phyloP scores from a whole-genome alignment of 2,113 vertebrate genomes.

The Butastur rufipennis region DNA sequence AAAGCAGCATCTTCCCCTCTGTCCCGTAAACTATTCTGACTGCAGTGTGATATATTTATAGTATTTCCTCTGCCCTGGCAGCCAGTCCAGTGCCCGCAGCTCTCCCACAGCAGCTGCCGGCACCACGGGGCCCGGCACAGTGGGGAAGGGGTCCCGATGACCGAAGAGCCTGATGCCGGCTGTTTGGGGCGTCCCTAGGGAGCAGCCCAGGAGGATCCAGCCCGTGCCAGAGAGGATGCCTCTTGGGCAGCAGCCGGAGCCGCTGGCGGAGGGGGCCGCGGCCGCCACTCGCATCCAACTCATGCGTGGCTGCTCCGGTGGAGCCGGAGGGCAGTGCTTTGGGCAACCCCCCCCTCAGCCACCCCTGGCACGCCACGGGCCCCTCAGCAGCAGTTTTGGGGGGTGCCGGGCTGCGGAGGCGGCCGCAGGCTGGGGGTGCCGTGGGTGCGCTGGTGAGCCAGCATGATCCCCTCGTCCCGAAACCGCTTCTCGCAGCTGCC shows the following conservation, averaged over 20 bases:
- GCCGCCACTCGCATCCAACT: neutral
- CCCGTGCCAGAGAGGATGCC: neutral
- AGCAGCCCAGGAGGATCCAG: neutral
- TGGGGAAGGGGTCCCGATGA: neutral
- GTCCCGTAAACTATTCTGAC: neutral
- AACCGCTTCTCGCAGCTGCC: constrained; percentile 46
- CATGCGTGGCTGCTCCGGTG: neutral
- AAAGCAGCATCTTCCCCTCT: neutral
- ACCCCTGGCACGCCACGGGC: neutral
- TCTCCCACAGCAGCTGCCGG: neutral
- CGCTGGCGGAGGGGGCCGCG: too few relatives aligned
- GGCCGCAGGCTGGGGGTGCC: neutral
- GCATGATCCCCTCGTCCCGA: constrained; percentile 44
- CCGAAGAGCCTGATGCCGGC: too few relatives aligned
- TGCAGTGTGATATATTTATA: neutral
- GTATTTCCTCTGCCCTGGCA: too few relatives aligned
- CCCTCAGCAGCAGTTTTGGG: neutral
- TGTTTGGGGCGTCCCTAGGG: neutral
- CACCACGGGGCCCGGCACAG: too few relatives aligned
- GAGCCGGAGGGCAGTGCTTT: neutral
- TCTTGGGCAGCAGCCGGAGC: too few relatives aligned
- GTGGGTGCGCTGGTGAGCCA: constrained; percentile 48
- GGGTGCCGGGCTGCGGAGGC: neutral
- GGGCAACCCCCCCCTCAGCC: neutral
- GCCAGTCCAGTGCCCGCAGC: neutral